These are phyloP conservation scores for Crocallis elinguaria DNA, from an alignment of 2,888 invertebrate genomes.

Conservation along the genomic window DNA sequence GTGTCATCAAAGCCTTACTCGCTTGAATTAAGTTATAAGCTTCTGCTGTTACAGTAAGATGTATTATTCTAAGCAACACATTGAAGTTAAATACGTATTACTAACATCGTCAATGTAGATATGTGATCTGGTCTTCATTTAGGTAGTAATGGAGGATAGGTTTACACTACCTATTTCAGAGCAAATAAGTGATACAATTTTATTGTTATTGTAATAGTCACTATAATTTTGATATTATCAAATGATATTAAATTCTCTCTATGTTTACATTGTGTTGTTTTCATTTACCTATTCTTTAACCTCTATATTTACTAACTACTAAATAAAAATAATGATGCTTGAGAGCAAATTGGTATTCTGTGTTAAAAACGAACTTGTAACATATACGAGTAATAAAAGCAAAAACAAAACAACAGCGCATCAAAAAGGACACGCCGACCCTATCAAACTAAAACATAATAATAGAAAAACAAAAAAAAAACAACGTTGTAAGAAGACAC, in stretches of 20 bases:
- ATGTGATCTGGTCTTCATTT: no score
- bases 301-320: background rate
- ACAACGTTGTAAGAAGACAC: no score
- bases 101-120: background rate
- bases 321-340: background rate
- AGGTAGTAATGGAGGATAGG: no score
- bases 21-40: background rate
- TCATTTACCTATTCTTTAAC: background rate
- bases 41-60: background rate
- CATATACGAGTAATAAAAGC: no score
- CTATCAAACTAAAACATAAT: background rate
- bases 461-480: background rate
- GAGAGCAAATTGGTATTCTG: no score
- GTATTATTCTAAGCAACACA: background rate
- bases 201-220: background rate
- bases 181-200: background rate
- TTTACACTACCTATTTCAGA: no score
- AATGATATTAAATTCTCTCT: constrained; percentile 7
- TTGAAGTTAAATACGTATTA: background rate
- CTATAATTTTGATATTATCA: background rate
- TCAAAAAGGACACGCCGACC: no score
- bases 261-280: background rate
- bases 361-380: no score
- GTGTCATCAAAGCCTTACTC: background rate
- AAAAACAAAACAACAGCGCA: no score